Evolutionary conservation across 2,113 vertebrate genomes (phyloP), one percentile per base, ranked within the genome.

Genomic region (Bujurquina vittata): DNA sequence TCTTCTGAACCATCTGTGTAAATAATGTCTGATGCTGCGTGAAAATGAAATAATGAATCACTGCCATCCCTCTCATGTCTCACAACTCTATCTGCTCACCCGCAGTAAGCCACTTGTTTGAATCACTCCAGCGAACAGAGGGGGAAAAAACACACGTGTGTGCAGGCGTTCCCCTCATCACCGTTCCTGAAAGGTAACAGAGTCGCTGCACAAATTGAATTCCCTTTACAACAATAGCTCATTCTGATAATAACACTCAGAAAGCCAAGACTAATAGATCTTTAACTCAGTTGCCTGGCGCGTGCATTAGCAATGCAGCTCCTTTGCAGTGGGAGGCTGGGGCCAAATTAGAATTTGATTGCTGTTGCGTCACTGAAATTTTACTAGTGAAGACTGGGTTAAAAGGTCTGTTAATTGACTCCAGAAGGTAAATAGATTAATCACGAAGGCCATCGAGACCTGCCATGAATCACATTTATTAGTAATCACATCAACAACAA

Each of bases 31-130:
- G 72, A 77, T 20, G 1, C 76, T 57, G 26, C 15, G 15, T 85
- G 40, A 82, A 90, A 88, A 89, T 83, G 26, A 85, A 88, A 87
- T 75, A 84, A 83, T 88, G 86, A 93, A 79, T 88, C 87, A 80
- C 67, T n/a, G 77, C 69, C 40, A 40, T 69, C 78, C 52, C 82
- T 65, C 76, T 79, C 67, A 80, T 80, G 84, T 87, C 73, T 85
- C 80, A 85, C 83, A 77, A 37, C 84, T 69, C 69, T 77, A 58
- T 83, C 82, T 65, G 61, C 55, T 76, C n/a, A 4, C 37, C 17
- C 18, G 1, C 40, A 63, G 29, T 79, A 63, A 80, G 72, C 57
- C 2, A 57, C 85, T 80, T 33, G 65, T 65, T 57, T 15, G 18
- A 81, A 88, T 86, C 84, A 77, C 69, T 88, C 65, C 49, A 26